Evolutionary conservation across 2,797 vertebrate genomes (phyloP).

Genomic region (Cichlasoma orientale): DNA sequence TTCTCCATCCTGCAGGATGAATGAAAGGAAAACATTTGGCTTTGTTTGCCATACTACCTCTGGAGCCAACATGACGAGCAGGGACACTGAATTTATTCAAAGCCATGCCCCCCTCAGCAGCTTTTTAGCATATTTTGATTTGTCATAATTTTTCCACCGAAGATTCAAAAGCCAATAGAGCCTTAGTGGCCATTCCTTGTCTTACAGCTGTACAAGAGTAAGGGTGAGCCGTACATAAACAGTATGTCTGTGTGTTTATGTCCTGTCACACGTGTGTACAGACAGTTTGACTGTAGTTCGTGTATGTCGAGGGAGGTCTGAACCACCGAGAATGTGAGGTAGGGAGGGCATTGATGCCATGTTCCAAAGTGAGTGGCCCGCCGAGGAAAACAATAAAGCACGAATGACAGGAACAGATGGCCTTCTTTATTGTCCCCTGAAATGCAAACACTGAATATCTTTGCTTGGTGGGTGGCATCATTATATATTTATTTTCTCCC

Average conservation of each 20-base stretch:
- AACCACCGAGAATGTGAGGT: slow-evolving; percentile 32
- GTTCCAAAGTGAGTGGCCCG: slow-evolving; percentile 73
- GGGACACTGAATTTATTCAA: slow-evolving; percentile 64
- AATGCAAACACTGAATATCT: slow-evolving; percentile 85
- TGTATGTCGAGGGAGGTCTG: slow-evolving; percentile 23
- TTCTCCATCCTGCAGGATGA: slow-evolving; percentile 42
- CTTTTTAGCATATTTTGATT: slow-evolving; percentile 32
- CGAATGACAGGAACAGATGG: slow-evolving; percentile 85
- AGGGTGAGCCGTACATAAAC: slow-evolving; percentile 12
- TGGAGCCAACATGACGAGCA: slow-evolving; percentile 58
- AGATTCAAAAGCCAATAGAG: slow-evolving; percentile 37
- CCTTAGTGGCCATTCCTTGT: slow-evolving; percentile 41
- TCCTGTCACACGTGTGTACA: slow-evolving; percentile 13
- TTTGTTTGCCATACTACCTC: slow-evolving; percentile 43
- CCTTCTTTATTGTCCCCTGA: slow-evolving; percentile 83
- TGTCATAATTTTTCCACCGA: slow-evolving; percentile 27
- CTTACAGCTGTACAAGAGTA: slow-evolving; percentile 51
- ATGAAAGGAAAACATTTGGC: slow-evolving; percentile 67
- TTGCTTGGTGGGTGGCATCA: slow-evolving; percentile 75
- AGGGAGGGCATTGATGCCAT: slow-evolving; percentile 57
- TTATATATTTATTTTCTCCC: slow-evolving; percentile 78
- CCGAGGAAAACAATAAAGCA: slow-evolving; percentile 81
- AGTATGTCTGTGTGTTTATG: slow-evolving; percentile 13
- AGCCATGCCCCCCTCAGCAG: slow-evolving; percentile 58
- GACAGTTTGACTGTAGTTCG: slow-evolving; percentile 34